A percentile compares a stretch with the other conserved stretches of the same genome.
These are phyloP conservation scores for Hypsopygia costalis DNA, from an alignment of 2,888 invertebrate species.

Conservation along the genomic window DNA sequence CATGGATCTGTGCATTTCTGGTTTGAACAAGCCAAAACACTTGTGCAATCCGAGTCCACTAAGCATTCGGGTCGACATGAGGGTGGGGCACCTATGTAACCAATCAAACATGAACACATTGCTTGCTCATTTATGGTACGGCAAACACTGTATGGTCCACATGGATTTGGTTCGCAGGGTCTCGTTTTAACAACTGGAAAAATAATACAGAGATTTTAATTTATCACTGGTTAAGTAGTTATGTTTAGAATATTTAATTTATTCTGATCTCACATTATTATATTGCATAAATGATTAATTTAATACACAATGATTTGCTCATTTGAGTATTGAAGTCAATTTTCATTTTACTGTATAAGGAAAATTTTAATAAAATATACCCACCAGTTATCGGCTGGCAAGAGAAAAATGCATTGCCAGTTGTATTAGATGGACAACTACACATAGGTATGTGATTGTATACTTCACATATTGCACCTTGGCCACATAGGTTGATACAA, in stretches of 20 bases:
- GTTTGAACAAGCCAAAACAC: conserved; percentile 87
- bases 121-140: conserved; percentile 77
- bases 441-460: conserved; percentile 86
- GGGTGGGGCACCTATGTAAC: conserved; percentile 87
- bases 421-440: conserved; percentile 82
- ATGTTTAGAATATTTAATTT: too few species aligned
- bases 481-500: conserved; percentile 88
- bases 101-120: conserved; percentile 87
- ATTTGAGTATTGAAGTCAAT: too few species aligned
- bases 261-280: too few species aligned
- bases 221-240: too few species aligned
- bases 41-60: conserved; percentile 89
- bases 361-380: conserved; percentile 13
- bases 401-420: conserved; percentile 85
- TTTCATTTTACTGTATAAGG: too few species aligned
- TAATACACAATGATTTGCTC: too few species aligned
- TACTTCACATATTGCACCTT: conserved; percentile 85
- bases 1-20: conserved; percentile 91
- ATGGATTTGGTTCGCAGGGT: conserved; percentile 86
- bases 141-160: conserved; percentile 89
- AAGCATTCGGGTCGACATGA: conserved; percentile 92
- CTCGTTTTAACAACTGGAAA: conserved; percentile 36
- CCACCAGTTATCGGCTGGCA: conserved; percentile 79
- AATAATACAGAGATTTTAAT: too few species aligned
- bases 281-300: too few species aligned